Evolutionary conservation across 2,113 vertebrate species (phyloP).

Genomic region (Aegotheles bennettii): DNA sequence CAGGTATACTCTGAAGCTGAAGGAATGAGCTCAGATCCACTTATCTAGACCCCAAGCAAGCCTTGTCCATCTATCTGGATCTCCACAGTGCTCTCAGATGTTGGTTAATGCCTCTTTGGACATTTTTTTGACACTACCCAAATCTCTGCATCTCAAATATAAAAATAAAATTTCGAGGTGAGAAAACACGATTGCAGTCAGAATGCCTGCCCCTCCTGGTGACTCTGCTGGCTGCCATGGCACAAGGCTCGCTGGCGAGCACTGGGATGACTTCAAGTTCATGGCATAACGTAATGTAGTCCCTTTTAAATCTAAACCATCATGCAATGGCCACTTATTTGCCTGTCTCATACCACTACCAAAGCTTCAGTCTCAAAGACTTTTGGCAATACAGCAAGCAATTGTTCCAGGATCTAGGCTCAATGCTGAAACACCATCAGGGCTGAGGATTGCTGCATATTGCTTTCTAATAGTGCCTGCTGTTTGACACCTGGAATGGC

Average conservation of each 20-base stretch:
- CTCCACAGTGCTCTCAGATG: not conserved
- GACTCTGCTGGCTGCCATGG: not conserved
- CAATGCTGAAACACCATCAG: not conserved
- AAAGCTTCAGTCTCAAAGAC: not conserved
- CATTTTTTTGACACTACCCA: not conserved
- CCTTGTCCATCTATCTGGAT: not conserved
- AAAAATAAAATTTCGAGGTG: not conserved
- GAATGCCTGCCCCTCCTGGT: not conserved
- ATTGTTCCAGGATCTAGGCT: not conserved
- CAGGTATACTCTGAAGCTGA: not conserved
- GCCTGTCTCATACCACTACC: not conserved
- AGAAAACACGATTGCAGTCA: not conserved
- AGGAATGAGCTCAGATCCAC: not conserved
- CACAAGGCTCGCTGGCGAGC: not conserved
- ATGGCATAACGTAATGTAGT: not conserved
- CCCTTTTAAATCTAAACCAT: not conserved
- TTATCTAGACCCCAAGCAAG: not conserved
- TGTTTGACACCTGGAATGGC: conserved; percentile 17
- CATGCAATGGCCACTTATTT: not conserved
- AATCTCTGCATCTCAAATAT: not conserved
- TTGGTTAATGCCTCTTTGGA: not conserved
- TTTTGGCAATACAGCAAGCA: not conserved
- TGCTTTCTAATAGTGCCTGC: not conserved
- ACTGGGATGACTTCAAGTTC: not conserved
- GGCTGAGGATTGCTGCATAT: not conserved